Percentiles rank a stretch among this genome's conserved stretches.
These are phyloP conservation scores for Catotricha subobsoleta DNA, from an alignment of 2,888 invertebrate genomes.

Conservation along the genomic window DNA sequence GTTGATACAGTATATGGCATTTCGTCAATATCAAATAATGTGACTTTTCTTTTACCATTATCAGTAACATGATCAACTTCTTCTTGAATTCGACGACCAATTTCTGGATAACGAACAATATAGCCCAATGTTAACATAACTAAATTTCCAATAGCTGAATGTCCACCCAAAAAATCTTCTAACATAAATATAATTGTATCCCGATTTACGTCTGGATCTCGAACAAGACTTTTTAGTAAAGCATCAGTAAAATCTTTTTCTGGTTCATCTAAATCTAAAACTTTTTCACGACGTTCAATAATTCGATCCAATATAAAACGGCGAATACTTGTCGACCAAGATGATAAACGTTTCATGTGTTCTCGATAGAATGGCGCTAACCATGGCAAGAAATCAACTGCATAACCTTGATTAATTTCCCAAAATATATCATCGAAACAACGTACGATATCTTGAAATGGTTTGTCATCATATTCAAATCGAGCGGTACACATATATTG, in stretches of 20 bases:
- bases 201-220: constrained; percentile 48
- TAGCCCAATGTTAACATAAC: constrained; percentile 58
- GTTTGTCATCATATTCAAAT: constrained; percentile 48
- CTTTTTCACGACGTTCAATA: constrained; percentile 33
- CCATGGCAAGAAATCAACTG: constrained; percentile 74
- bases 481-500: constrained; percentile 72
- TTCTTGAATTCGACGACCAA: constrained; percentile 42
- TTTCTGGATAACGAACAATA: constrained; percentile 45
- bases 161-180: constrained; percentile 76
- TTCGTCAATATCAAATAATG: constrained; percentile 42
- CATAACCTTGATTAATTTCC: constrained; percentile 81
- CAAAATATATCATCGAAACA: constrained; percentile 76
- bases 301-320: constrained; percentile 56
- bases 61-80: constrained; percentile 45
- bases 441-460: constrained; percentile 48
- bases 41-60: constrained; percentile 35
- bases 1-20: constrained; percentile 71
- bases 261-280: constrained; percentile 35
- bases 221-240: constrained; percentile 46
- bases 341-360: constrained; percentile 46
- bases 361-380: constrained; percentile 50
- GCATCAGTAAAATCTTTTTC: constrained; percentile 68
- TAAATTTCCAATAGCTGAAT: constrained; percentile 72
- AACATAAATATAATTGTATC: constrained; percentile 65
- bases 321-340: constrained; percentile 52